Evolutionary conservation across 1,140 invertebrate genomes (phyloP).

Genomic region (Phymastichus coffea): DNA sequence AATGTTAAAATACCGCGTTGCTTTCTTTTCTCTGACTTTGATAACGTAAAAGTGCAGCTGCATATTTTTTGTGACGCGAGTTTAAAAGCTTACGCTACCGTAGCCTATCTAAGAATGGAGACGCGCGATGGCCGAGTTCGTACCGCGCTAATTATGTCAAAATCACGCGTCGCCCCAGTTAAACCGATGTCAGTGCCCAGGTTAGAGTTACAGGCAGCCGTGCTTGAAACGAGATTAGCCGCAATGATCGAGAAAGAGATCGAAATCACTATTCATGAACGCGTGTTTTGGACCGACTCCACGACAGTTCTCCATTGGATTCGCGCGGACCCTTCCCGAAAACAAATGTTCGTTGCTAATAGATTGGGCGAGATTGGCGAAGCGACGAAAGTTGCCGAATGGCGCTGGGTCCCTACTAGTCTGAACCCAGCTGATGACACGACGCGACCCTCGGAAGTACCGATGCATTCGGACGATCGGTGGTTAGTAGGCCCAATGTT

Average conservation of each 20-base stretch:
- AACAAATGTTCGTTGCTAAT: slow-evolving; percentile 38
- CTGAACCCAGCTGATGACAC: slow-evolving; percentile 51
- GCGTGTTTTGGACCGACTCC: slow-evolving; percentile 42
- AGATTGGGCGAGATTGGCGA: slow-evolving; percentile 43
- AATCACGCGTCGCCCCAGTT: not conserved
- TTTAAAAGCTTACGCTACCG: not conserved
- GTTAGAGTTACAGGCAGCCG: not conserved
- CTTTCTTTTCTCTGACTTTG: not conserved
- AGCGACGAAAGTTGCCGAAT: slow-evolving; percentile 34
- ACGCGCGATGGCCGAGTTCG: not conserved
- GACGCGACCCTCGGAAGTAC: not conserved
- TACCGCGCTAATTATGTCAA: not conserved
- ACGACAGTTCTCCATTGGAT: slow-evolving; percentile 40
- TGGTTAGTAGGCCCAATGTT: not conserved
- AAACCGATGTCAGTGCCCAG: not conserved
- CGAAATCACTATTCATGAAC: not conserved
- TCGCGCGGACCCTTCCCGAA: slow-evolving; percentile 2
- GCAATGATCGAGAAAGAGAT: not conserved
- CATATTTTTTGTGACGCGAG: slow-evolving; percentile 5
- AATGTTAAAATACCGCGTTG: not conserved
- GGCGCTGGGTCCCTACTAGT: slow-evolving; percentile 46
- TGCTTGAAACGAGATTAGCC: not conserved
- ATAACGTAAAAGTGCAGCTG: not conserved
- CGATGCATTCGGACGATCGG: not conserved
- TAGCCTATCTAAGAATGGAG: not conserved